Evolutionary conservation across 2,888 invertebrate species (phyloP).

Genomic region (Tenthredo distinguenda): DNA sequence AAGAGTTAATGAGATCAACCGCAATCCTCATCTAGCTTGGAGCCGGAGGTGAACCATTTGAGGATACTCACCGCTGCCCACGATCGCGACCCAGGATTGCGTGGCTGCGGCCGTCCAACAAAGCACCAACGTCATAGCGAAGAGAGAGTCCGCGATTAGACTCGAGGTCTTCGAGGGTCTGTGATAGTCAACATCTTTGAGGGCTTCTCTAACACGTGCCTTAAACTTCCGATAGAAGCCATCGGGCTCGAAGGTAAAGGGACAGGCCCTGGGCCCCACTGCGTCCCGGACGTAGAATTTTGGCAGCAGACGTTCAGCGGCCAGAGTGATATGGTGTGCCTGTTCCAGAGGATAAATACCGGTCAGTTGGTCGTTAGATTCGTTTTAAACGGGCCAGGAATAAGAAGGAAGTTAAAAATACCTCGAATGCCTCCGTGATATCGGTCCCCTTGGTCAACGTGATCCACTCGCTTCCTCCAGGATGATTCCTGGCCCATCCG

Average conservation of each 20-base stretch:
- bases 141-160: slow-evolving; percentile 68
- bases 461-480: slow-evolving; percentile 91
- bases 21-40: not conserved
- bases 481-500: slow-evolving; percentile 89
- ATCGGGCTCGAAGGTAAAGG: slow-evolving; percentile 86
- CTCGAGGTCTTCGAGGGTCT: slow-evolving; percentile 71
- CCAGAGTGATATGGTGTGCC: slow-evolving; percentile 83
- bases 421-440: slow-evolving; percentile 90
- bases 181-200: slow-evolving; percentile 80
- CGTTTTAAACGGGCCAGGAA: not conserved
- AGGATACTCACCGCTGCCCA: slow-evolving; percentile 70
- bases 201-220: slow-evolving; percentile 79
- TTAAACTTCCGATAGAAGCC: slow-evolving; percentile 89
- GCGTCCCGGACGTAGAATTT: slow-evolving; percentile 86
- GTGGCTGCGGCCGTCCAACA: slow-evolving; percentile 61
- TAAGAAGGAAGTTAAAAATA: slow-evolving; percentile 50
- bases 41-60: no score
- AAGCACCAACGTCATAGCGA: slow-evolving; percentile 59
- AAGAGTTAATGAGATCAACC: not conserved
- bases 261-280: slow-evolving; percentile 83
- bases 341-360: slow-evolving; percentile 52
- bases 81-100: slow-evolving; percentile 67
- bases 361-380: not conserved
- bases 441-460: slow-evolving; percentile 87
- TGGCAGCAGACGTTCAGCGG: slow-evolving; percentile 81